Base-by-base conservation (phyloP, 2,797 vertebrate genomes). In the Fratercula arctica region DNA sequence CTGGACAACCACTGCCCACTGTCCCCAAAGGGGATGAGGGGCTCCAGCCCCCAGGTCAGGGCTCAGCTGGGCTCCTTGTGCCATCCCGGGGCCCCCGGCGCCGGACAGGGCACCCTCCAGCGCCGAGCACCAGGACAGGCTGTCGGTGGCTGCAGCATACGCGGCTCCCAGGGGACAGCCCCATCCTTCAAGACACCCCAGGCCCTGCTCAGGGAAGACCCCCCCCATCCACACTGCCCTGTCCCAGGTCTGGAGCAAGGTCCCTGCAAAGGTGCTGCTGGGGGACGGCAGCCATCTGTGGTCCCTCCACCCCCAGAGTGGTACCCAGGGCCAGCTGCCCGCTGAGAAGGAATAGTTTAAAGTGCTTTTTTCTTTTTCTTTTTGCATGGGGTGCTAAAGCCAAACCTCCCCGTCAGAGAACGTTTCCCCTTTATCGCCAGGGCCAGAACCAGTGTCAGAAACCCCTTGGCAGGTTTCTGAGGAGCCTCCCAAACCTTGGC, bases 291-390 rank as follows among this genome's bases (percentile, higher is more conserved):
- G 26, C 28, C 7, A 0, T 21, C 37, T 10, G 9, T 9, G 75
- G 64, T n/a, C 46, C 25, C 51, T 60, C 26, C 53, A 39, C 4
- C 41, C 14, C 63, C 39, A 4, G 29, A 10, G 31, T 11, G 4
- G 50, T 16, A 25, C 28, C 41, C 1, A 3, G 56, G 63, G 15
- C 21, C 87, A 39, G 76, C 66, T 37, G 46, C 26, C 3, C 8
- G 53, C 29, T 48, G 56, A 69, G 59, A 35, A 63, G 43, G 45
- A 56, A 79, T 51, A 83, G 9, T 87, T 89, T 97, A 97, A 97
- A 97, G 97, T 97, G 97, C 97, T 94, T 90, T 76, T 87, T 80
- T 48, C 29, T 87, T 48, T 75, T 77, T 79, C 18, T 94, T 89
- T 88, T 84, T 88, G 74, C 85, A 85, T 73, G 85, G 60, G 66